These are phyloP conservation scores for Serripes groenlandicus DNA, from an alignment of 2,888 invertebrate genomes.

Conservation along the genomic window DNA sequence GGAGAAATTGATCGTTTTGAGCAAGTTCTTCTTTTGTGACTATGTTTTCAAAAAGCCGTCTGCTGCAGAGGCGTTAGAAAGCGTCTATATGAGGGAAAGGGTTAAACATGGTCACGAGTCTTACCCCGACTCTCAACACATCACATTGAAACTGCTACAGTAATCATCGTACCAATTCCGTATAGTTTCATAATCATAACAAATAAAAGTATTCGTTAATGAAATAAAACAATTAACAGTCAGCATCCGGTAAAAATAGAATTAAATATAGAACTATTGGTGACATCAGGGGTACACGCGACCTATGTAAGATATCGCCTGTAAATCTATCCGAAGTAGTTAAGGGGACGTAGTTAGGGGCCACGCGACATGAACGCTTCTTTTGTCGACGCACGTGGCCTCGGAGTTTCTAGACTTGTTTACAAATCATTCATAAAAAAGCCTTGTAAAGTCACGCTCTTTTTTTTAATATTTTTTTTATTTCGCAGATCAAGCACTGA, in stretches of 20 bases:
- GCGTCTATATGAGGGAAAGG: too few relatives aligned
- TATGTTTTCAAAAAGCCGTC: too few relatives aligned
- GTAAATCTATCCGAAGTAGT: not conserved
- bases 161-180: too few relatives aligned
- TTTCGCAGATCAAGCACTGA: not conserved
- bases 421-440: slow-evolving; percentile 25
- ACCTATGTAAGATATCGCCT: not conserved
- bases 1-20: too few relatives aligned
- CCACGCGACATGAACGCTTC: slow-evolving; percentile 19
- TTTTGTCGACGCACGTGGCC: slow-evolving; percentile 51
- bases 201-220: too few relatives aligned
- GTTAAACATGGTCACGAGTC: too few relatives aligned
- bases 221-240: too few relatives aligned
- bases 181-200: too few relatives aligned
- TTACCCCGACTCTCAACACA: too few relatives aligned
- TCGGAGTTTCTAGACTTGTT: slow-evolving; percentile 9
- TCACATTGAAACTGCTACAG: too few relatives aligned
- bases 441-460: slow-evolving; percentile 8
- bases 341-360: slow-evolving; percentile 6
- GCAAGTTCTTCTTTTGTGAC: too few relatives aligned
- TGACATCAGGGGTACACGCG: not conserved
- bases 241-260: not conserved
- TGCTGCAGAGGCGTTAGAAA: too few relatives aligned
- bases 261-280: not conserved
- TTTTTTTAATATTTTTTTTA: not conserved